phyloP scores from a whole-genome alignment of 2,888 invertebrate species.

The Ligdia adustata region DNA sequence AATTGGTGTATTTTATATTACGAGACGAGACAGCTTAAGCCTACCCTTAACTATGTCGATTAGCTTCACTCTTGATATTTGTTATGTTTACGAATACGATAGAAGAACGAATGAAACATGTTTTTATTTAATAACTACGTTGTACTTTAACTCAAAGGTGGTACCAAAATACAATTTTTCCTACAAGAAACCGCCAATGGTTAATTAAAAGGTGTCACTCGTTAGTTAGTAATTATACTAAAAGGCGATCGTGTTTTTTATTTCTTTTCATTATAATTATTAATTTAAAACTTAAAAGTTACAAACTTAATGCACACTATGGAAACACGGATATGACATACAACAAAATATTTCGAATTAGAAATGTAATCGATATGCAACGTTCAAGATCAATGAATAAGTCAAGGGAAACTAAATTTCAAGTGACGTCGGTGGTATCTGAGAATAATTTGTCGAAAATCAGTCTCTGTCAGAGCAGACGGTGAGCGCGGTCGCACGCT shows the following conservation, averaged over 20 bases:
- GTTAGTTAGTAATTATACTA: constrained; percentile 53
- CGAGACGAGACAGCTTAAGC: constrained; percentile 76
- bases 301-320: constrained; percentile 72
- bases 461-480: constrained; percentile 65
- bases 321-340: constrained; percentile 75
- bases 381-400: constrained; percentile 73
- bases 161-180: constrained; percentile 78
- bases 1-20: constrained; percentile 65
- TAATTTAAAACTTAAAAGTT: constrained; percentile 66
- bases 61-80: constrained; percentile 72
- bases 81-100: constrained; percentile 56
- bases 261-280: constrained; percentile 45
- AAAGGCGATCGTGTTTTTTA: constrained; percentile 62
- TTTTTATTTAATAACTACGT: constrained; percentile 69
- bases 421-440: constrained; percentile 79
- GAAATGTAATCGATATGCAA: constrained; percentile 83
- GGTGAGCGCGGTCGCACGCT: constrained; percentile 33
- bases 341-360: constrained; percentile 78
- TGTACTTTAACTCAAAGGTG: constrained; percentile 83
- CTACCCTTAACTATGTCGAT: constrained; percentile 74
- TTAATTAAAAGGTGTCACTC: constrained; percentile 69
- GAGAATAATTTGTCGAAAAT: constrained; percentile 57
- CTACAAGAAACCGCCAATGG: constrained; percentile 71
- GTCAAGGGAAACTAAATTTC: constrained; percentile 62
- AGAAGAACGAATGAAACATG: constrained; percentile 74